Evolutionary conservation across 2,113 vertebrate genomes (phyloP).

Genomic region (Peucedramus taeniatus): DNA sequence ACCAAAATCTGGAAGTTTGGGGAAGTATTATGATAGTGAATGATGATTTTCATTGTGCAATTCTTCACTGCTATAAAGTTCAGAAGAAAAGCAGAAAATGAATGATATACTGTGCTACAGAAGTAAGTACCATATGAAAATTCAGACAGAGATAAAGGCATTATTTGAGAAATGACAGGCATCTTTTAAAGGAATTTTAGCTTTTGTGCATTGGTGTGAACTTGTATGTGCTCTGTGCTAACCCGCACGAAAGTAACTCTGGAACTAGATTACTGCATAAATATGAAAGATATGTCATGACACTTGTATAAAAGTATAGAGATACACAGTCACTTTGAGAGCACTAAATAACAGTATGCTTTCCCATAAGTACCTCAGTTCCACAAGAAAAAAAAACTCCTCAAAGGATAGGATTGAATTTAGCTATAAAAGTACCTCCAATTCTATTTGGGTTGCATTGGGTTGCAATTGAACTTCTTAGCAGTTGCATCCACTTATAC

Average conservation of each 20-base stretch:
- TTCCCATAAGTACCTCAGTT: background rate
- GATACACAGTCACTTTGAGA: background rate
- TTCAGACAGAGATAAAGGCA: background rate
- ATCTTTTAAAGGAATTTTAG: background rate
- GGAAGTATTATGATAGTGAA: background rate
- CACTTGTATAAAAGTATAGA: background rate
- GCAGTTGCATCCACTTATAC: background rate
- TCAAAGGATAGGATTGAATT: background rate
- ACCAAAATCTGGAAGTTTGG: background rate
- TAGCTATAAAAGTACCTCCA: background rate
- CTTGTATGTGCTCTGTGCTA: background rate
- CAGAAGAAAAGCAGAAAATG: background rate
- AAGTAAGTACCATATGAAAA: background rate
- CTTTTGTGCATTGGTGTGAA: background rate
- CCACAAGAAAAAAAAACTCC: background rate
- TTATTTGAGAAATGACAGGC: background rate
- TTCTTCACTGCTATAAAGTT: background rate
- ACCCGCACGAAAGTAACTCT: background rate
- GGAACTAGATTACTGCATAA: background rate
- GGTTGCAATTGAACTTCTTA: background rate
- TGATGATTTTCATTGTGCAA: background rate
- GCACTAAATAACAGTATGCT: background rate
- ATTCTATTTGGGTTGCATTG: background rate
- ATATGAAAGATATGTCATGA: background rate
- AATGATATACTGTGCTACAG: background rate